These are phyloP conservation scores for Spinus pinus DNA, from an alignment of 2,797 vertebrate genomes.

Conservation along the genomic window DNA sequence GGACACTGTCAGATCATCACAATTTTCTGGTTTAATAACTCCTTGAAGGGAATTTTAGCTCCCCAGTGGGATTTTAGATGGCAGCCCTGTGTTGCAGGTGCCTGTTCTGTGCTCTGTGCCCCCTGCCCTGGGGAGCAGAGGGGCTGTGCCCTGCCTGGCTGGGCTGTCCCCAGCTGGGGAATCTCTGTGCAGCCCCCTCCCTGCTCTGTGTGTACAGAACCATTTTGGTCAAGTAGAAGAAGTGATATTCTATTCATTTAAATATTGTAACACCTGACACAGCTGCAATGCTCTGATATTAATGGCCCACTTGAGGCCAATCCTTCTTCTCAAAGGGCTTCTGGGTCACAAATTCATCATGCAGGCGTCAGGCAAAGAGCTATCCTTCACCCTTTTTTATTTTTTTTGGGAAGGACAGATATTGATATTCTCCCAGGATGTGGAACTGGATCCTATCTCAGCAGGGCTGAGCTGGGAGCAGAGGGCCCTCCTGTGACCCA, in stretches of 20 bases:
- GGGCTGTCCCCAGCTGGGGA: not conserved
- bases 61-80: not conserved
- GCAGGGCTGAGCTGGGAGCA: not conserved
- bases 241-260: conserved; percentile 35
- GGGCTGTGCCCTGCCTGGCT: not conserved
- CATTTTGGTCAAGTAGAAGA: not conserved
- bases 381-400: not conserved
- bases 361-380: not conserved
- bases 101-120: not conserved
- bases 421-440: conserved; percentile 4
- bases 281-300: conserved; percentile 1
- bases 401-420: not conserved
- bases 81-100: accelerated
- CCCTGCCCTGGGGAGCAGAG: not conserved
- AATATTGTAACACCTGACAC: conserved; percentile 13
- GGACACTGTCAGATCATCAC: not conserved
- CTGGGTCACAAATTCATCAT: conserved; percentile 10
- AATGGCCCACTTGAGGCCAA: conserved; percentile 47
- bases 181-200: not conserved
- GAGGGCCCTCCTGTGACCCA: accelerated
- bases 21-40: not conserved
- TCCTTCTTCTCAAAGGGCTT: conserved; percentile 28
- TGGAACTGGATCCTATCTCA: not conserved
- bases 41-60: not conserved
- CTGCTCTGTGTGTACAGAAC: not conserved